Percentiles rank a stretch among this genome's conserved stretches.
phyloP scores from a whole-genome alignment of 2,797 vertebrate genomes.

The Synanceia verrucosa region DNA sequence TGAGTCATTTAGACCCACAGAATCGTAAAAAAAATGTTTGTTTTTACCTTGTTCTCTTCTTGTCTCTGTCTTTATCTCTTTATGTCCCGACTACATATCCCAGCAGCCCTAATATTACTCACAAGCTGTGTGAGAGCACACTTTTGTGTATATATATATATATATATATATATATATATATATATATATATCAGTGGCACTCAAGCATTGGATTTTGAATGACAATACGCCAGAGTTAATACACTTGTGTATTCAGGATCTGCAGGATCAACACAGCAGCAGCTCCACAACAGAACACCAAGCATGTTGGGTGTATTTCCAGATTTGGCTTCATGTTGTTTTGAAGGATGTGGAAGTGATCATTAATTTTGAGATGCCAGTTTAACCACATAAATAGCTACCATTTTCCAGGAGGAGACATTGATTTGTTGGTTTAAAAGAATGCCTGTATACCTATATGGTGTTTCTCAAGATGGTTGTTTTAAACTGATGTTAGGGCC shows the following conservation, averaged over 20 bases:
- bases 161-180: no score
- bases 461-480: constrained; percentile 18
- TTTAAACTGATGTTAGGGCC: constrained; percentile 9
- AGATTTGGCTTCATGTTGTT: constrained; percentile 44
- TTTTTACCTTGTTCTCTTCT: no score
- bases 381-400: constrained; percentile 53
- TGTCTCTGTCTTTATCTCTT: no score
- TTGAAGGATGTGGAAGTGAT: constrained; percentile 52
- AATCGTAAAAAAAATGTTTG: no score
- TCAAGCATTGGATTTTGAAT: no score
- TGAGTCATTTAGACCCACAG: no score
- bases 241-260: neutral
- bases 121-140: no score
- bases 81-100: no score
- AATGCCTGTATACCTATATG: constrained; percentile 12
- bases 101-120: no score
- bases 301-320: constrained; percentile 48
- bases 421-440: constrained; percentile 29
- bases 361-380: constrained; percentile 62
- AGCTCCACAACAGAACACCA: neutral
- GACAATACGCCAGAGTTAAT: no score
- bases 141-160: no score
- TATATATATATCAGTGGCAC: no score
- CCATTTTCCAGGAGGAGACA: constrained; percentile 23
- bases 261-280: neutral